Evolutionary conservation across 2,113 vertebrate species (phyloP).

Genomic region (Manacus vitellinus): DNA sequence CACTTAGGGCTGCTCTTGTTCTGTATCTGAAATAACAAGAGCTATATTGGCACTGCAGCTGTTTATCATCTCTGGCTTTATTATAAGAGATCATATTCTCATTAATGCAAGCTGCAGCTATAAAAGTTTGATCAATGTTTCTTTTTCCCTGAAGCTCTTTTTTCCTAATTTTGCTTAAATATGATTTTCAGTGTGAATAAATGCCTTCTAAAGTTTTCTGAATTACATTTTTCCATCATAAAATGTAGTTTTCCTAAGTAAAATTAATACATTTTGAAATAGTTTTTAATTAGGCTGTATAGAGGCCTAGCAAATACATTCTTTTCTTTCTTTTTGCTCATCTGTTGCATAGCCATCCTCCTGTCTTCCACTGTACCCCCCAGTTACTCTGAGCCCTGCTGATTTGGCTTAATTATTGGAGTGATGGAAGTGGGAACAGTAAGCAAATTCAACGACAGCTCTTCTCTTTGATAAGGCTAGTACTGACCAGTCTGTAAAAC

Average conservation of each 20-base stretch:
- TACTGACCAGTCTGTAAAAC: background rate
- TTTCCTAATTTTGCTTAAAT: background rate
- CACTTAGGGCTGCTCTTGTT: constrained; percentile 26
- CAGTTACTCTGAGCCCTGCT: background rate
- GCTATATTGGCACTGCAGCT: constrained; percentile 51
- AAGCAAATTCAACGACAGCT: background rate
- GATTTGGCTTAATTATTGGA: background rate
- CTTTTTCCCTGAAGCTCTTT: constrained; percentile 23
- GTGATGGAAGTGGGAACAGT: background rate
- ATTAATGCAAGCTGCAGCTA: constrained; percentile 3
- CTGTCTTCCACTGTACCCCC: background rate
- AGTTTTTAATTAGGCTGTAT: background rate
- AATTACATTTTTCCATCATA: background rate
- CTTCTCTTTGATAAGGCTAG: background rate
- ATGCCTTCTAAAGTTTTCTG: background rate
- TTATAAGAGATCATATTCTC: background rate
- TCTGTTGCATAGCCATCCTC: background rate
- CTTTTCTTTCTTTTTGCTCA: background rate
- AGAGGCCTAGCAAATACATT: background rate
- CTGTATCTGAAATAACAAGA: constrained; percentile 22
- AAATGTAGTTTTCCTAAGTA: background rate
- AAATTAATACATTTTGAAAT: background rate
- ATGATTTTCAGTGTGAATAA: background rate
- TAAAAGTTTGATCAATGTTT: constrained; percentile 24
- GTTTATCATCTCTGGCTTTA: constrained; percentile 12